These are phyloP conservation scores for Cheilinus undulatus DNA, from an alignment of 2,113 vertebrate species.

Conservation along the genomic window DNA sequence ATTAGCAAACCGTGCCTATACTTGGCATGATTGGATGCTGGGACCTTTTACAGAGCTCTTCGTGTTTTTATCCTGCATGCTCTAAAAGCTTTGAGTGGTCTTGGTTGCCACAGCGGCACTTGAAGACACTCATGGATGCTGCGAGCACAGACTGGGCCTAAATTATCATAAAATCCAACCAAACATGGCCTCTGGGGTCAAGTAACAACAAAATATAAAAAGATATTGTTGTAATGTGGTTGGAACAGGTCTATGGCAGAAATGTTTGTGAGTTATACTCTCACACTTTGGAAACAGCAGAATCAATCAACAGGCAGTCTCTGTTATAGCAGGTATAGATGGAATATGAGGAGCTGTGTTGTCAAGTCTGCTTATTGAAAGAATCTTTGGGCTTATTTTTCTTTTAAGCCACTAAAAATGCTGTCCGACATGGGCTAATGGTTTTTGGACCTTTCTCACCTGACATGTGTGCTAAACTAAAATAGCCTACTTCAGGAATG, in stretches of 20 bases:
- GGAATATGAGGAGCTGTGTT: no score
- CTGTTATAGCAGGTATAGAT: no score
- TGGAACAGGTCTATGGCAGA: not conserved
- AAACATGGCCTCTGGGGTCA: conserved; percentile 35
- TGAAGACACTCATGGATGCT: conserved; percentile 47
- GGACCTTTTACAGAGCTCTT: conserved; percentile 39
- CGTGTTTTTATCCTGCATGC: conserved; percentile 34
- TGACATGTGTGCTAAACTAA: no score
- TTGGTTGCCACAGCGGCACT: conserved; percentile 55
- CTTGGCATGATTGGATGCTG: conserved; percentile 41
- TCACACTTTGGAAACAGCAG: conserved; percentile 13
- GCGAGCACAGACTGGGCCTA: conserved; percentile 10
- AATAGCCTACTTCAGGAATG: no score
- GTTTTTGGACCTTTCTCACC: no score
- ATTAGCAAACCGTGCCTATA: conserved; percentile 26
- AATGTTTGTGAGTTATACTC: not conserved
- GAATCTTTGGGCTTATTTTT: no score
- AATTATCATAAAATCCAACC: conserved; percentile 51
- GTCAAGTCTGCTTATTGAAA: no score
- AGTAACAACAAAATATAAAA: conserved; percentile 15
- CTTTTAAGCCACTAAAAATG: no score
- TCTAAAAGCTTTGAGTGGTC: conserved; percentile 71
- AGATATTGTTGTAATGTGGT: not conserved
- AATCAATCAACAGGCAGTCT: conserved; percentile 43
- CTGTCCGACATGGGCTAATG: no score